Evolutionary conservation across 2,888 invertebrate species (phyloP).

Genomic region (Geophilus truncorum): DNA sequence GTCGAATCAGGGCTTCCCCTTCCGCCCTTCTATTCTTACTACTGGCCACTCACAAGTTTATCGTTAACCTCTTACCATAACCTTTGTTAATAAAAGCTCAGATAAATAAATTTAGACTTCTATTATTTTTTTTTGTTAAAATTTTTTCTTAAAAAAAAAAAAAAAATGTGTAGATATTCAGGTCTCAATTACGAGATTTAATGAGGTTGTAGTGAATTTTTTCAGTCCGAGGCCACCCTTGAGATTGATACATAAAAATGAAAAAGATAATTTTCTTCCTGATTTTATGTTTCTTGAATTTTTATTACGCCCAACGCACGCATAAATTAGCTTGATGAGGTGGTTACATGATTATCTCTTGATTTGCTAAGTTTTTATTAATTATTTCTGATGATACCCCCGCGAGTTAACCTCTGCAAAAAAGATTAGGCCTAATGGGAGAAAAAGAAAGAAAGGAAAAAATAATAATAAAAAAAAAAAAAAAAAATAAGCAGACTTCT

Average conservation of each 20-base stretch:
- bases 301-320: not conserved
- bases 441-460: not conserved
- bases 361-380: constrained; percentile 12
- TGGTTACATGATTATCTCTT: constrained; percentile 1
- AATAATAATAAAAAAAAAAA: not conserved
- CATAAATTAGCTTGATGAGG: constrained; percentile 14
- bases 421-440: not conserved
- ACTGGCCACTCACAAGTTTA: constrained; percentile 21
- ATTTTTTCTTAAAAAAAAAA: not conserved
- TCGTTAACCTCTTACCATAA: not conserved
- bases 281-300: constrained; percentile 7
- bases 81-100: constrained; percentile 5
- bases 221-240: not conserved
- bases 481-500: constrained; percentile 17
- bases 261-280: not conserved
- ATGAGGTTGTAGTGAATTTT: not conserved
- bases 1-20: constrained; percentile 12
- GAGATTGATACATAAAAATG: not conserved
- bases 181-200: not conserved
- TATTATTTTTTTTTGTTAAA: no score
- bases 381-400: constrained; percentile 13
- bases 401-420: not conserved
- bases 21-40: not conserved
- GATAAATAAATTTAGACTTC: no score
- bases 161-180: not conserved